Evolutionary conservation across 2,797 vertebrate species (phyloP).

Genomic region (Tragelaphus eurycerus): DNA sequence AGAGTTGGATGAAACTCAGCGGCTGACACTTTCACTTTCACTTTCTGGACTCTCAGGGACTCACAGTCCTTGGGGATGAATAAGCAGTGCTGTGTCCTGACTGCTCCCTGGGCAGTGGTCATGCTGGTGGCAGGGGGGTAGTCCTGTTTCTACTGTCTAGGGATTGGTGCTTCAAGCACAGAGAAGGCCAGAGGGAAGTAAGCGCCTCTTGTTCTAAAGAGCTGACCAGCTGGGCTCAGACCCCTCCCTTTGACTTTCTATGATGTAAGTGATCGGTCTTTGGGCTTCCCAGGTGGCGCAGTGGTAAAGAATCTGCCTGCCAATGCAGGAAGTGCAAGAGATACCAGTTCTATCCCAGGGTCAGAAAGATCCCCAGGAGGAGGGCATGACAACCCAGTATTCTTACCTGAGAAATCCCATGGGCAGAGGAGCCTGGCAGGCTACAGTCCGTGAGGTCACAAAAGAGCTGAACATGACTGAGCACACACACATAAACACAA

Average conservation of each 20-base stretch:
- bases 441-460: not conserved
- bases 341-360: not conserved
- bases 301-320: not conserved
- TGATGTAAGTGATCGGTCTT: not conserved
- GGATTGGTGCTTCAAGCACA: not conserved
- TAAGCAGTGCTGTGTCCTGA: not conserved
- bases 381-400: not conserved
- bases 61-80: not conserved
- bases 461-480: rapidly evolving
- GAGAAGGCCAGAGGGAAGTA: not conserved
- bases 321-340: not conserved
- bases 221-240: not conserved
- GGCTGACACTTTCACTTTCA: not conserved
- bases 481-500: not conserved
- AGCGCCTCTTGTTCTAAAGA: not conserved
- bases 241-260: not conserved
- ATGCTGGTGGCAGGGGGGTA: not conserved
- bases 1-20: not conserved
- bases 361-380: not conserved
- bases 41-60: not conserved
- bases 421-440: not conserved
- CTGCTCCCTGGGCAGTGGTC: not conserved
- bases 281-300: not conserved
- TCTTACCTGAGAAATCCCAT: not conserved
- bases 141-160: not conserved